Evolutionary conservation across 2,797 vertebrate genomes (phyloP).

Genomic region (Anguilla pacifica): DNA sequence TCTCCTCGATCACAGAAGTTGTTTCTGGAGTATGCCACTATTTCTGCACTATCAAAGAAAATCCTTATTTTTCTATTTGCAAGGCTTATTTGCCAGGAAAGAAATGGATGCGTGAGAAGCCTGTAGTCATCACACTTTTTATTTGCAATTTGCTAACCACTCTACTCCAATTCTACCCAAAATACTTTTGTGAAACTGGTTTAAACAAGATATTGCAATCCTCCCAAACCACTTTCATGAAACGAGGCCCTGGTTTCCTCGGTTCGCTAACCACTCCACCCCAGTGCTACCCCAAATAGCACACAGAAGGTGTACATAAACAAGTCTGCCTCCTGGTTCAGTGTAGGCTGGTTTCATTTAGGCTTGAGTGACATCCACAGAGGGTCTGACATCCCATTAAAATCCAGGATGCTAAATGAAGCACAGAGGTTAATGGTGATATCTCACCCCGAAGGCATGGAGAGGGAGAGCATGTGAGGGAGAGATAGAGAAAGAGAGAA

Average conservation of each 20-base stretch:
- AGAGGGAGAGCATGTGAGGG: background rate
- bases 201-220: background rate
- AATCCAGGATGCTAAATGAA: slow-evolving; percentile 2
- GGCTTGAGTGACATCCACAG: background rate
- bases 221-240: background rate
- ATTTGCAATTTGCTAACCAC: background rate
- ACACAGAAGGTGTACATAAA: slow-evolving; percentile 17
- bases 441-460: background rate
- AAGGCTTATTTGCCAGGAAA: background rate
- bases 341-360: background rate
- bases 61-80: background rate
- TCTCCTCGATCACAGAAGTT: too few relatives aligned
- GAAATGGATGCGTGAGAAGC: background rate
- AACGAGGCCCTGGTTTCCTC: background rate
- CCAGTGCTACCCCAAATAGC: background rate
- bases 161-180: background rate
- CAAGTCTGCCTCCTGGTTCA: background rate
- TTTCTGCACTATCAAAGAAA: background rate
- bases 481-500: background rate
- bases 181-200: background rate
- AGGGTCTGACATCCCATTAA: slow-evolving; percentile 17
- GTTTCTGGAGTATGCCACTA: background rate
- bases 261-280: background rate
- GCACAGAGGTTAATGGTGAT: background rate
- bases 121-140: background rate